Conservation (phyloP, 2,113 vertebrate genomes). For the Paramormyrops kingsleyae region DNA sequence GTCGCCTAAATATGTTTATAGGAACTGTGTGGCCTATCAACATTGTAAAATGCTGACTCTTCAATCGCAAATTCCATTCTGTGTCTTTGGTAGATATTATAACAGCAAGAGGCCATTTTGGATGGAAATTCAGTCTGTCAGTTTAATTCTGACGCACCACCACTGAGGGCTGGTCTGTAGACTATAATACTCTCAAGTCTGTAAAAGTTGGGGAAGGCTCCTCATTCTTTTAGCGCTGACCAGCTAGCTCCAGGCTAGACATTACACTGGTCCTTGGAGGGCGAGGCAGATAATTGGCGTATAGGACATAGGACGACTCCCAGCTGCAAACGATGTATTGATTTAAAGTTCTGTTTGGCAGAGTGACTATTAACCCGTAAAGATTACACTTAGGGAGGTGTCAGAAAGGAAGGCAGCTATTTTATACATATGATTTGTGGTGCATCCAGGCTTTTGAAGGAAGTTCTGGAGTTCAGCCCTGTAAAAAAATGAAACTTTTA, state of each 20-base stretch:
- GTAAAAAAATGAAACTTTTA: neutral
- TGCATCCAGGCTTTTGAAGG: neutral
- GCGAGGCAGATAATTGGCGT: neutral
- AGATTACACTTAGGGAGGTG: neutral
- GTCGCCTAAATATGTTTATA: neutral
- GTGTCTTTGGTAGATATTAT: neutral
- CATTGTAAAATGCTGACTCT: neutral
- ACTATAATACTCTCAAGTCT: neutral
- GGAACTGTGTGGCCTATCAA: neutral
- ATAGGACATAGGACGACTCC: neutral
- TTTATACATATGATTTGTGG: neutral
- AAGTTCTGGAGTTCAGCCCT: neutral
- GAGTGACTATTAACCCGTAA: neutral
- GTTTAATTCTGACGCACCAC: neutral
- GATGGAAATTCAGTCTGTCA: neutral
- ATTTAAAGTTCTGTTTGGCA: neutral
- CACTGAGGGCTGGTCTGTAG: neutral
- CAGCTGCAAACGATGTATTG: neutral
- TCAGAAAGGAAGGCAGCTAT: neutral
- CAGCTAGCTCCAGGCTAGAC: neutral
- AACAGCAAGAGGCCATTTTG: neutral
- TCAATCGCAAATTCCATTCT: neutral
- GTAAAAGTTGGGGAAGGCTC: neutral
- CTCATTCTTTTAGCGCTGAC: neutral
- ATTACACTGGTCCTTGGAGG: neutral